These are phyloP conservation scores for Corydoras maculifer DNA, from an alignment of 2,113 vertebrate species.

Conservation along the genomic window DNA sequence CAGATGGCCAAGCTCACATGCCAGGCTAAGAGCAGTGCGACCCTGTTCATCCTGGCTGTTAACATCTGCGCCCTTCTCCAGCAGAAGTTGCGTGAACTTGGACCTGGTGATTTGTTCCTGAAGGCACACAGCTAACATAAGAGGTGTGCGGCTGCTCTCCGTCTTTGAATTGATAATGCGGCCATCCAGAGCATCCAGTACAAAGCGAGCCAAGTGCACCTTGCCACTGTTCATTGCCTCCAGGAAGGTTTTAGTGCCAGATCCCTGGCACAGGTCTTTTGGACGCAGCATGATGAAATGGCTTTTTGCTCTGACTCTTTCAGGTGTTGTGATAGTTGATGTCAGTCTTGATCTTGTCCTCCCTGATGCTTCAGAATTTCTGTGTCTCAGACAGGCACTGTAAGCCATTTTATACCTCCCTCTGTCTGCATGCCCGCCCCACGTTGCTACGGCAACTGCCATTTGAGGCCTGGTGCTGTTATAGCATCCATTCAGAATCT, in stretches of 20 bases:
- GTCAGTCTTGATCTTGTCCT: slow-evolving; percentile 2
- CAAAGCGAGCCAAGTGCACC: slow-evolving; percentile 81
- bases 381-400: slow-evolving; percentile 59
- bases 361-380: slow-evolving; percentile 49
- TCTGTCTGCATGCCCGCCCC: slow-evolving; percentile 58
- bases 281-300: slow-evolving; percentile 72
- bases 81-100: slow-evolving; percentile 75
- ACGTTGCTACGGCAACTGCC: slow-evolving; percentile 71
- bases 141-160: slow-evolving; percentile 76
- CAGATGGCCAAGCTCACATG: slow-evolving; percentile 79
- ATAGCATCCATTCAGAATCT: slow-evolving; percentile 66
- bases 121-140: slow-evolving; percentile 77
- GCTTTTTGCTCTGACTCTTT: slow-evolving; percentile 18
- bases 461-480: slow-evolving; percentile 65
- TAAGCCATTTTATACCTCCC: slow-evolving; percentile 66
- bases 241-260: slow-evolving; percentile 80
- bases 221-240: slow-evolving; percentile 84
- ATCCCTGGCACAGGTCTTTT: slow-evolving; percentile 79
- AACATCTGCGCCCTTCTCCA: slow-evolving; percentile 79
- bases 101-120: slow-evolving; percentile 66
- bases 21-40: slow-evolving; percentile 76
- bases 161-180: slow-evolving; percentile 80
- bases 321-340: slow-evolving; percentile 29
- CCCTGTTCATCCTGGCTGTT: slow-evolving; percentile 76
- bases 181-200: slow-evolving; percentile 82